A percentile compares a stretch with the other conserved stretches of the same genome.
Conservation (phyloP, 2,797 vertebrate genomes). For the Myotis vivesi region DNA sequence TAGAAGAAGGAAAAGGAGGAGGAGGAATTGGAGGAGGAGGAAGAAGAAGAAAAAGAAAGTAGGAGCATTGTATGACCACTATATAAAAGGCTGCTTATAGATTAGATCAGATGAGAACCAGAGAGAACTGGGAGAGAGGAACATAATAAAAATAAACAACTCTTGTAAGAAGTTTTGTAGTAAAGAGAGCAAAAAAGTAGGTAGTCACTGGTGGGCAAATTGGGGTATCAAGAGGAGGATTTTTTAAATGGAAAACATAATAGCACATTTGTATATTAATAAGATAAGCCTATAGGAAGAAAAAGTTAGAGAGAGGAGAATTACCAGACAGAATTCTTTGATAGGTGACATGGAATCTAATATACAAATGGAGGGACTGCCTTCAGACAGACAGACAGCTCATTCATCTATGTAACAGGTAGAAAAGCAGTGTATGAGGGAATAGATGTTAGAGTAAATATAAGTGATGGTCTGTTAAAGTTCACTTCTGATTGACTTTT, state of each 20-base stretch:
- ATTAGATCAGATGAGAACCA: background rate
- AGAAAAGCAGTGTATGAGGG: background rate
- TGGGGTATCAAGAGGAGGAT: background rate
- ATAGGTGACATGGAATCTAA: background rate
- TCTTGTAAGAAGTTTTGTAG: background rate
- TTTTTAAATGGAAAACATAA: constrained; percentile 24
- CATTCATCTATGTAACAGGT: background rate
- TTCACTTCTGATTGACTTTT: background rate
- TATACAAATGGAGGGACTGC: background rate
- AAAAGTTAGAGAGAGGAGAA: background rate
- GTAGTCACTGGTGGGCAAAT: background rate
- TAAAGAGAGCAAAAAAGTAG: background rate
- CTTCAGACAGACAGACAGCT: background rate
- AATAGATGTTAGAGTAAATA: background rate
- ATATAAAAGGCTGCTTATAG: background rate
- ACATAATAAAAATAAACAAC: background rate
- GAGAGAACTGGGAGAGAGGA: background rate
- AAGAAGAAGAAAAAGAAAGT: too few species aligned
- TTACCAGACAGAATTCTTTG: background rate
- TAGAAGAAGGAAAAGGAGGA: constrained; percentile 1
- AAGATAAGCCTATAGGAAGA: constrained; percentile 3
- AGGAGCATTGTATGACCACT: background rate
- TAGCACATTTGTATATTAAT: background rate
- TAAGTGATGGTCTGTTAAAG: background rate
- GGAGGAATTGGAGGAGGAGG: accelerated